phyloP scores from a whole-genome alignment of 1,140 invertebrate genomes.

The Heliothis subflexa region DNA sequence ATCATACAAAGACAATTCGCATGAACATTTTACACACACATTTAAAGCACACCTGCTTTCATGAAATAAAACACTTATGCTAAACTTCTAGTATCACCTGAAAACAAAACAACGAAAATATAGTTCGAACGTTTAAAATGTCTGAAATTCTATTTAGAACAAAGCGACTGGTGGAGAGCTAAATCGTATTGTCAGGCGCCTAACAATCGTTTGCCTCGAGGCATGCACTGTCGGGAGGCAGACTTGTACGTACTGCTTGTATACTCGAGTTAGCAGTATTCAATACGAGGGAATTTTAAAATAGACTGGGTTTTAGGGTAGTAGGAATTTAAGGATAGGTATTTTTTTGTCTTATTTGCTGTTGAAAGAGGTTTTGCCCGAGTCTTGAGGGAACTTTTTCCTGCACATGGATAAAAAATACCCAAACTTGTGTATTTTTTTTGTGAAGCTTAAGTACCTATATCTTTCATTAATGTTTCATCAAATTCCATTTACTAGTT shows the following conservation, averaged over 20 bases:
- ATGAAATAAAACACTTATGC: no score
- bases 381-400: no score
- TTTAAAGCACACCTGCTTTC: no score
- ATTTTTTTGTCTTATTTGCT: not conserved
- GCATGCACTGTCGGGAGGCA: not conserved
- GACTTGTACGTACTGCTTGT: not conserved
- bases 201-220: not conserved
- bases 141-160: slow-evolving; percentile 10
- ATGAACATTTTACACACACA: no score
- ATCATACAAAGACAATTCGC: no score
- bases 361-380: no score
- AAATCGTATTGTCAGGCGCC: slow-evolving; percentile 24
- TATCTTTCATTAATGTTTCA: no score
- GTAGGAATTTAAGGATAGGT: no score
- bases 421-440: no score
- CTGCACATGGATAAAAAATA: no score
- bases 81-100: not conserved
- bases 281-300: not conserved
- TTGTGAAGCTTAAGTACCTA: no score
- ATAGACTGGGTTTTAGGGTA: not conserved
- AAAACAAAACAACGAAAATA: not conserved
- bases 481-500: no score
- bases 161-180: not conserved
- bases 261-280: not conserved
- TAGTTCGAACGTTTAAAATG: not conserved